Percentiles rank a stretch among this genome's conserved stretches.
Conservation (phyloP, 2,797 vertebrate genomes). For the Amphiprion clarkii region DNA sequence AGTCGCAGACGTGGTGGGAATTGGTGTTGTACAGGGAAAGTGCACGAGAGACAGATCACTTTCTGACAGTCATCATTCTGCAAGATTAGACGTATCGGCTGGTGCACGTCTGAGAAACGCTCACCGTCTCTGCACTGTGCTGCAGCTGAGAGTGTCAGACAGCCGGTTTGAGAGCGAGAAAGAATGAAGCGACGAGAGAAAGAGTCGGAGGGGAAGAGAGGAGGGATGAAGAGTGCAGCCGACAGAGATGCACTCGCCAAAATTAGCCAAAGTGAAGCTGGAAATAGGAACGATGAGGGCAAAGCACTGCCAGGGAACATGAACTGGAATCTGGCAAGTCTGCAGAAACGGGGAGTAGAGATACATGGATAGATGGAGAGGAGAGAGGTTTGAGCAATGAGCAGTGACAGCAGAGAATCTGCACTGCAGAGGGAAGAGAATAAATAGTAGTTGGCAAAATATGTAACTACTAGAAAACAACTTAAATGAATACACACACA, state of each 20-base stretch:
- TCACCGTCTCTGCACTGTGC: slow-evolving; percentile 32
- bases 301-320: slow-evolving; percentile 30
- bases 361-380: slow-evolving; percentile 17
- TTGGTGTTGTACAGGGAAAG: slow-evolving; percentile 45
- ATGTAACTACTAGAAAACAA: not conserved
- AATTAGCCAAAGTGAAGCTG: slow-evolving; percentile 41
- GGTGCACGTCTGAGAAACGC: slow-evolving; percentile 35
- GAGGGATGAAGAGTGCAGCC: slow-evolving; percentile 45
- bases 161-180: slow-evolving; percentile 35
- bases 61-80: slow-evolving; percentile 68
- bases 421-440: slow-evolving; percentile 6
- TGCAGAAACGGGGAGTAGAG: slow-evolving; percentile 15
- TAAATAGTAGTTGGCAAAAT: not conserved
- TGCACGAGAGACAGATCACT: slow-evolving; percentile 50
- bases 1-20: slow-evolving; percentile 60
- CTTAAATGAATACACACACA: not conserved
- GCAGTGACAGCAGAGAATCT: not conserved
- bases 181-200: slow-evolving; percentile 34
- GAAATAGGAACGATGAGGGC: slow-evolving; percentile 29
- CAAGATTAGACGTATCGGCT: slow-evolving; percentile 47
- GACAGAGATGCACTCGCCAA: slow-evolving; percentile 52
- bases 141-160: slow-evolving; percentile 23
- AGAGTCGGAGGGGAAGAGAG: slow-evolving; percentile 36
- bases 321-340: slow-evolving; percentile 18
- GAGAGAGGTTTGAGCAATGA: not conserved